Base-by-base conservation (phyloP, 2,797 vertebrate species). In the Sciurus carolinensis region DNA sequence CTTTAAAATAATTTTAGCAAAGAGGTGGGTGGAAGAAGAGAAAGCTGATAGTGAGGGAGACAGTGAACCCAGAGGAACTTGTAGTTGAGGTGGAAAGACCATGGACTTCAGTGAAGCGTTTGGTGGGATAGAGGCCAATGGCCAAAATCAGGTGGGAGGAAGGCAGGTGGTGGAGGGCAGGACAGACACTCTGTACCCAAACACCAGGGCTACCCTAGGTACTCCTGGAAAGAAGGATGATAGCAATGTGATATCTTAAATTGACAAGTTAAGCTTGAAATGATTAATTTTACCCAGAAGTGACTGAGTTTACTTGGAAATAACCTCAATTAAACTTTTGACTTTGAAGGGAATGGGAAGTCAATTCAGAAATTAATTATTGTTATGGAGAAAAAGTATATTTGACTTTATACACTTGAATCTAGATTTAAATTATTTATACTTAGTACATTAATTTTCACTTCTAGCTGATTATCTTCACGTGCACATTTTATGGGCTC, bases 301-400 rank as follows among this genome's bases (percentile, higher is more conserved):
- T 94, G 50, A 81, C 54, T 94, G 71, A 24, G 17, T 92, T 95
- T 91, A 84, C 39, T 5, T 95, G 64, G 59, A 94, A 87, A 84
- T 93, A 87, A 84, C 71, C 30, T 67, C 86, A 59, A 69, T 79
- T 94, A 93, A 57, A 79, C 64, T 86, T 93, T 52, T 90, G 33
- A 72, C 20, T 87, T 96, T 76, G 85, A 87, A 90, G 67, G 62
- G 33, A 94, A 87, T 87, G 28, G 36, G 20, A 71, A 7, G 14
- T 54, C n/a, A 82, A 73, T 62, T 64, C 33, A 84, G 66, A 92
- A 94, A 91, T 77, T 69, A 83, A 93, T 93, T 93, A 39, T 88
- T 36, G 10, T 91, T 91, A 77, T 73, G 89, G 66, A 95, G 67
- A 72, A 83, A 93, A 90, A 91, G 33, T 73, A 5, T 75, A 57